Conservation (phyloP, 2,797 vertebrate genomes). For the Leptoclinus maculatus region DNA sequence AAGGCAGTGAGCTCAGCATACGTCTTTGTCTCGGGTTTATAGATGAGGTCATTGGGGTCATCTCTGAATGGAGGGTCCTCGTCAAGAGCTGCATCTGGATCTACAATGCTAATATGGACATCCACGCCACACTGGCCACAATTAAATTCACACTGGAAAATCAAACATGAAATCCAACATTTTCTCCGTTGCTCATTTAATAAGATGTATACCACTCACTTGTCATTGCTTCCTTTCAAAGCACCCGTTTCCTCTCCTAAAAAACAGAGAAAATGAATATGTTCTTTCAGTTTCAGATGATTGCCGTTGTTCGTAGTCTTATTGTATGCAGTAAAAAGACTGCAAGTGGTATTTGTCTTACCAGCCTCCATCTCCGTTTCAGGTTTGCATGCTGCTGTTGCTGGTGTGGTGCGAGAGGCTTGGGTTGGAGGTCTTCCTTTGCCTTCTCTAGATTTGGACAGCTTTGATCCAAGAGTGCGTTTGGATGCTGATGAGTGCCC, state of each 20-base stretch:
- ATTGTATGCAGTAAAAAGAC: not conserved
- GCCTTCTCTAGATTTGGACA: constrained; percentile 35
- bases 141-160: constrained; percentile 5
- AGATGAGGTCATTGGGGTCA: constrained; percentile 86
- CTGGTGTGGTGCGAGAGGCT: not conserved
- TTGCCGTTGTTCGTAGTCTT: not conserved
- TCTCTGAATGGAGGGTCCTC: constrained; percentile 88
- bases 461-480: constrained; percentile 24
- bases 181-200: not conserved
- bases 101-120: constrained; percentile 80
- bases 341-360: constrained; percentile 14
- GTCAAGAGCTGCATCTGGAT: constrained; percentile 83
- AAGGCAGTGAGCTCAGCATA: constrained; percentile 44
- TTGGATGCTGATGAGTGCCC: constrained; percentile 26
- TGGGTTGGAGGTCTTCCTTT: constrained; percentile 9
- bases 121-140: constrained; percentile 25
- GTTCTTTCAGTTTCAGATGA: not conserved
- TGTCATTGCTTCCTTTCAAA: constrained; percentile 21
- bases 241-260: constrained; percentile 25
- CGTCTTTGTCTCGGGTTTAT: constrained; percentile 86
- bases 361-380: constrained; percentile 81
- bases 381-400: constrained; percentile 82
- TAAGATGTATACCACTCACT: constrained; percentile 45
- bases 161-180: not conserved
- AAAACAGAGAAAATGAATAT: not conserved